Conservation (phyloP, 2,113 vertebrate species). For the Solea senegalensis region DNA sequence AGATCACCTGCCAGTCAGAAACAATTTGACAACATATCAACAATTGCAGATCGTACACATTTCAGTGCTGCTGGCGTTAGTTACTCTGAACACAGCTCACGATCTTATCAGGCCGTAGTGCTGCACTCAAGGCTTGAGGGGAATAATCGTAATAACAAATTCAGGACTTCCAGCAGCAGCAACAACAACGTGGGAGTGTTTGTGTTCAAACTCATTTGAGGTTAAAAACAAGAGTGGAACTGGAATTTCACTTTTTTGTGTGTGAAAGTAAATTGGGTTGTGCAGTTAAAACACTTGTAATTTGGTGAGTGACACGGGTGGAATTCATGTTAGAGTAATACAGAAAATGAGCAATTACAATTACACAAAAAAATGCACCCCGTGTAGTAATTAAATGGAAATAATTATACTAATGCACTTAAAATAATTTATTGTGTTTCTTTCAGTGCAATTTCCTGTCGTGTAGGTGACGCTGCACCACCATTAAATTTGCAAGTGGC, state of each 20-base stretch:
- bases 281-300: neutral
- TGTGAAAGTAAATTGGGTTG: neutral
- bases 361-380: neutral
- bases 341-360: neutral
- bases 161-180: conserved; percentile 21
- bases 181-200: conserved; percentile 3
- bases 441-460: neutral
- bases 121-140: conserved; percentile 6
- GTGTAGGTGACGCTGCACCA: neutral
- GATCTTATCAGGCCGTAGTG: conserved; percentile 1
- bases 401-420: neutral
- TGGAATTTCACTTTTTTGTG: neutral
- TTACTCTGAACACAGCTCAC: conserved; percentile 14
- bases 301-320: neutral
- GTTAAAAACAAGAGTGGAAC: conserved; percentile 7
- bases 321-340: neutral
- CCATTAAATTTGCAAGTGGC: neutral
- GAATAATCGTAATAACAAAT: conserved; percentile 29
- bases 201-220: conserved; percentile 5
- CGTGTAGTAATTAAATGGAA: too few relatives aligned
- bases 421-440: too few relatives aligned
- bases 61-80: neutral
- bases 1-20: too few relatives aligned
- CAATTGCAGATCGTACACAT: too few relatives aligned
- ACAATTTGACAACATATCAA: too few relatives aligned